A percentile compares a stretch with the other conserved stretches of the same genome.
Conservation (phyloP, 2,888 invertebrate species). For the Linyphia triangularis region DNA sequence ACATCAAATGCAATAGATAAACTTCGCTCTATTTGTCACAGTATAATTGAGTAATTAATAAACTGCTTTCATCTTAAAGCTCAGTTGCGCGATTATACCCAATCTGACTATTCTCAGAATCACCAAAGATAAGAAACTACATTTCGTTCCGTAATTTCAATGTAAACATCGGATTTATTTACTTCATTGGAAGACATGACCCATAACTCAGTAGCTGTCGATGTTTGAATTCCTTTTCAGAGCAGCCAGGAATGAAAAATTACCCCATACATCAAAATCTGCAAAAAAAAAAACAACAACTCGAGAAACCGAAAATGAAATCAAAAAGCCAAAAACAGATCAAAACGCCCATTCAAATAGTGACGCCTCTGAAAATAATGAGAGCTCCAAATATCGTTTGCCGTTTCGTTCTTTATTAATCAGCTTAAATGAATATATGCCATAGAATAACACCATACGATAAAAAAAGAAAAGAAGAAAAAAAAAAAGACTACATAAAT, state of each 20-base stretch:
- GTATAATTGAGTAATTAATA: too few relatives aligned
- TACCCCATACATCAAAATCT: conserved; percentile 30
- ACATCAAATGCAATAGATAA: too few relatives aligned
- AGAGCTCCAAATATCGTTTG: neutral
- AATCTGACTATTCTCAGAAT: neutral
- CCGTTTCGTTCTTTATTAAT: neutral
- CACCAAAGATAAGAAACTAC: neutral
- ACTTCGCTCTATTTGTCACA: too few relatives aligned
- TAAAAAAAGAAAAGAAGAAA: neutral
- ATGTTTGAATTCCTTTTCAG: neutral
- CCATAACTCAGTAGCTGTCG: neutral
- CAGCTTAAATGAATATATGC: neutral
- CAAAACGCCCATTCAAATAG: conserved; percentile 51
- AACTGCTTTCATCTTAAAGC: neutral
- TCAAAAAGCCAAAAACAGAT: neutral
- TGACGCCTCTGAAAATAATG: conserved; percentile 13
- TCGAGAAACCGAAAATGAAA: neutral
- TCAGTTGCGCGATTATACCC: neutral
- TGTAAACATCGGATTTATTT: conserved; percentile 5
- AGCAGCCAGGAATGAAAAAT: neutral
- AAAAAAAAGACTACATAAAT: conserved; percentile 25
- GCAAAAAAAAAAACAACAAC: neutral
- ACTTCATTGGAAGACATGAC: neutral
- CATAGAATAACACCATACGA: neutral
- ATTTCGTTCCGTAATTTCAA: neutral